Conservation (phyloP, 2,113 vertebrate genomes). For the Synchiropus splendidus region DNA sequence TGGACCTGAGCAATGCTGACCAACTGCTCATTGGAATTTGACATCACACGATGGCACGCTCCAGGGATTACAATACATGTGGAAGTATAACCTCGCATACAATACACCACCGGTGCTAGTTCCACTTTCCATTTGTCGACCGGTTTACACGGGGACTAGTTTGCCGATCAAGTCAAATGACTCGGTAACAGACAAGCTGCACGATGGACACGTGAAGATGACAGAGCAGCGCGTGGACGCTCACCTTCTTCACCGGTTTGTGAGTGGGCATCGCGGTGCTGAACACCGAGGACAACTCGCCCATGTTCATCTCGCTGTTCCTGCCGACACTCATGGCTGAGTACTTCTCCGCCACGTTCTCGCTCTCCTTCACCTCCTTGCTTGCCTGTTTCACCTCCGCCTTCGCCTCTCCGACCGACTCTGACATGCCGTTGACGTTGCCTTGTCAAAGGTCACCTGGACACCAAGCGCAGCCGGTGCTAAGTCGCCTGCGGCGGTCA, state of each 20-base stretch:
- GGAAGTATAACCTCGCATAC: too few relatives aligned
- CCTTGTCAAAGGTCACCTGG: constrained; percentile 5
- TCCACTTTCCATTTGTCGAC: too few relatives aligned
- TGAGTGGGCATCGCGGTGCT: constrained; percentile 58
- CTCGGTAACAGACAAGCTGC: too few relatives aligned
- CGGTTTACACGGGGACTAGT: too few relatives aligned
- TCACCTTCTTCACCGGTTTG: constrained; percentile 68
- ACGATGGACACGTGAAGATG: too few relatives aligned
- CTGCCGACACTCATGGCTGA: constrained; percentile 64
- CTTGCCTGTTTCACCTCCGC: constrained; percentile 63
- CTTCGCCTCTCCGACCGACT: constrained; percentile 44
- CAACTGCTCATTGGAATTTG: too few relatives aligned
- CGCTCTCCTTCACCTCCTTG: constrained; percentile 67
- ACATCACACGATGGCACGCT: too few relatives aligned
- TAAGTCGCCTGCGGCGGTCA: not conserved
- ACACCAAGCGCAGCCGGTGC: not conserved
- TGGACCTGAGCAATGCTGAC: too few relatives aligned
- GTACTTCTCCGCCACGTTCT: constrained; percentile 68
- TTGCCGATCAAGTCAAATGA: too few relatives aligned
- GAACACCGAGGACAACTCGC: constrained; percentile 55
- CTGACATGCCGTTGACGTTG: constrained; percentile 39
- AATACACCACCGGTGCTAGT: too few relatives aligned
- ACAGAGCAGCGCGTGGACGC: not conserved
- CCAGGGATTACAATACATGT: too few relatives aligned
- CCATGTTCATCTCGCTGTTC: constrained; percentile 58